These are phyloP conservation scores for Microtus californicus DNA, from an alignment of 2,797 vertebrate species.

Conservation along the genomic window DNA sequence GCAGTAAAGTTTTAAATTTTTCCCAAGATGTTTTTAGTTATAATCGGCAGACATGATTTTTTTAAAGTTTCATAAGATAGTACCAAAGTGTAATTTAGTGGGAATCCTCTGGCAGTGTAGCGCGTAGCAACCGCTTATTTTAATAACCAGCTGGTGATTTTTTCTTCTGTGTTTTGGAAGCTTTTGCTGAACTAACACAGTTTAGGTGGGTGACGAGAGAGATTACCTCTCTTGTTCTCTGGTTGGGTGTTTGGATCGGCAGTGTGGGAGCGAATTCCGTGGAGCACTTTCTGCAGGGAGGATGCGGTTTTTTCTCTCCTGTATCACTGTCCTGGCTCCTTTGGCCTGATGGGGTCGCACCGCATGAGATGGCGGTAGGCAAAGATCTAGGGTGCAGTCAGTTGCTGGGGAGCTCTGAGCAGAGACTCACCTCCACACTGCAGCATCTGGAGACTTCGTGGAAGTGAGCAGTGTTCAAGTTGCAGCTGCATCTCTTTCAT, in stretches of 20 bases:
- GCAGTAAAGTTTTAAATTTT: slow-evolving; percentile 83
- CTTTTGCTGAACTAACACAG: slow-evolving; percentile 66
- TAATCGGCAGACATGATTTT: slow-evolving; percentile 76
- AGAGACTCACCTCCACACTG: slow-evolving; percentile 75
- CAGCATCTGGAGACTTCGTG: slow-evolving; percentile 88
- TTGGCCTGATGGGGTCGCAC: slow-evolving; percentile 80
- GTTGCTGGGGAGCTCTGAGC: slow-evolving; percentile 79
- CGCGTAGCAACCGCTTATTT: slow-evolving; percentile 66
- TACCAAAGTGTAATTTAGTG: slow-evolving; percentile 36
- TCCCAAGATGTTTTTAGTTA: slow-evolving; percentile 83
- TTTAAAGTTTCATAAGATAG: slow-evolving; percentile 61
- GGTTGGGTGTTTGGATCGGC: slow-evolving; percentile 71
- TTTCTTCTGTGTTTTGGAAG: slow-evolving; percentile 33
- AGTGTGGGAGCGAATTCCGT: slow-evolving; percentile 53
- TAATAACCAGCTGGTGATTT: slow-evolving; percentile 41
- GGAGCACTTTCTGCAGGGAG: slow-evolving; percentile 72
- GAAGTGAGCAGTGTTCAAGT: slow-evolving; percentile 88
- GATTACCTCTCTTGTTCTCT: slow-evolving; percentile 73
- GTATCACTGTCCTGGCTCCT: slow-evolving; percentile 78
- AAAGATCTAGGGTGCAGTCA: slow-evolving; percentile 72
- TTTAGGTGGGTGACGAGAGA: slow-evolving; percentile 70
- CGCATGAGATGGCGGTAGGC: slow-evolving; percentile 75
- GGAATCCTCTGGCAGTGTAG: slow-evolving; percentile 54
- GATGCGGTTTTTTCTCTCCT: slow-evolving; percentile 76
- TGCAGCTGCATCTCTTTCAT: slow-evolving; percentile 91